Conservation (phyloP, 2,797 vertebrate genomes). For the Pristis pectinata region DNA sequence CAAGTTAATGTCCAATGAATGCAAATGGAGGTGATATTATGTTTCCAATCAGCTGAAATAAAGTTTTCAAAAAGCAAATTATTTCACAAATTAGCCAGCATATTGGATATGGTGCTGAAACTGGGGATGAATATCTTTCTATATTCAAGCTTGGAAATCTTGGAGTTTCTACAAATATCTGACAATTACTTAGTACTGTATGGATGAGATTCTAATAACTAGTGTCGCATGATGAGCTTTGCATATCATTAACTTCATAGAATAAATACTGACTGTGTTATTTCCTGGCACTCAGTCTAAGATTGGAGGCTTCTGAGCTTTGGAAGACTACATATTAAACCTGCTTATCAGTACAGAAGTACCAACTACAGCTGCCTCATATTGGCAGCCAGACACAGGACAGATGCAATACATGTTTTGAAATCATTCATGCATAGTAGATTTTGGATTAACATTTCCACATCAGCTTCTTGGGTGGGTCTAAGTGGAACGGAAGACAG, state of each 20-base stretch:
- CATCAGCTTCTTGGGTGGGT: background rate
- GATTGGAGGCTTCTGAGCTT: background rate
- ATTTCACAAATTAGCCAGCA: background rate
- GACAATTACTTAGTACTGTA: background rate
- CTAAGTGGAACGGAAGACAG: background rate
- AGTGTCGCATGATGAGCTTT: background rate
- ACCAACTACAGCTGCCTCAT: background rate
- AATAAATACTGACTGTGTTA: background rate
- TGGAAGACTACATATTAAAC: background rate
- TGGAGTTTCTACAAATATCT: background rate
- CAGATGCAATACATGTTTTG: background rate
- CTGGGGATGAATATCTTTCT: background rate
- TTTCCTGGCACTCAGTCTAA: conserved; percentile 7
- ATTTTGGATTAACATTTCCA: background rate
- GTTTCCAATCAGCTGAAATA: background rate
- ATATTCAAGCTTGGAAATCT: background rate
- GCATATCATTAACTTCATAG: background rate
- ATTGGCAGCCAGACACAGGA: background rate
- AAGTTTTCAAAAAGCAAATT: background rate
- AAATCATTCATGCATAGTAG: background rate
- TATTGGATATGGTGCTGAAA: background rate
- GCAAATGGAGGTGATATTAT: background rate
- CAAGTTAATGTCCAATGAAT: background rate
- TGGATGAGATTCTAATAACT: background rate
- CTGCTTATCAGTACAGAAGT: background rate